These are phyloP conservation scores for Criorhina ranunculi DNA, from an alignment of 2,888 invertebrate species.

Conservation along the genomic window DNA sequence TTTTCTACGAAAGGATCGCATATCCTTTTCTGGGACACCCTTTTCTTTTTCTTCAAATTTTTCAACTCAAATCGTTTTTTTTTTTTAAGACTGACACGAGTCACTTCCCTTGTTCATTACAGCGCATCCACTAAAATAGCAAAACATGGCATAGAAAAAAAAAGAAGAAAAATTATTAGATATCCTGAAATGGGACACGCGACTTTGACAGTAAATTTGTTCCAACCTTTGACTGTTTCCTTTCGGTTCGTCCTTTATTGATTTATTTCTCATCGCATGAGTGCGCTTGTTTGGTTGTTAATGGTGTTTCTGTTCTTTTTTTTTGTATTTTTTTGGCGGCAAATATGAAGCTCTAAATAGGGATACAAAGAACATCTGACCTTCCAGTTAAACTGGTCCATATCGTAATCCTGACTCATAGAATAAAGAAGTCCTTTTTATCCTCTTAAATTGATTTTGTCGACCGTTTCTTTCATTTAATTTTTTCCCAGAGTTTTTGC, in stretches of 20 bases:
- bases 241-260: slow-evolving; percentile 43
- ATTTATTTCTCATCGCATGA: slow-evolving; percentile 52
- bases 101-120: slow-evolving; percentile 52
- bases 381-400: slow-evolving; percentile 73
- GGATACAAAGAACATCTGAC: slow-evolving; percentile 60
- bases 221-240: slow-evolving; percentile 43
- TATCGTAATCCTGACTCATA: slow-evolving; percentile 53
- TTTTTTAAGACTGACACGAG: slow-evolving; percentile 43
- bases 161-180: slow-evolving; percentile 25
- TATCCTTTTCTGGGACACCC: slow-evolving; percentile 61
- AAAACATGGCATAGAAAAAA: slow-evolving; percentile 19
- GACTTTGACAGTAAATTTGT: slow-evolving; percentile 62
- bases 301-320: slow-evolving; percentile 4
- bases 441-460: slow-evolving; percentile 49
- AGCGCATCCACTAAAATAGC: slow-evolving; percentile 31
- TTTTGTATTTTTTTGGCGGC: slow-evolving; percentile 42
- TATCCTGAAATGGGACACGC: slow-evolving; percentile 65
- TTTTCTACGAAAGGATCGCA: slow-evolving; percentile 4
- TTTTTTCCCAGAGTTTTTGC: slow-evolving; percentile 54
- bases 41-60: slow-evolving; percentile 27
- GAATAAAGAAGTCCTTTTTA: slow-evolving; percentile 30
- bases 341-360: slow-evolving; percentile 31
- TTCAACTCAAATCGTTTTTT: slow-evolving; percentile 17
- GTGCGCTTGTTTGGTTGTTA: slow-evolving; percentile 10
- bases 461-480: slow-evolving; percentile 22